Evolutionary conservation across 1,140 invertebrate genomes (phyloP), one percentile per base, ranked within the genome.

Genomic region (Musca vetustissima): DNA sequence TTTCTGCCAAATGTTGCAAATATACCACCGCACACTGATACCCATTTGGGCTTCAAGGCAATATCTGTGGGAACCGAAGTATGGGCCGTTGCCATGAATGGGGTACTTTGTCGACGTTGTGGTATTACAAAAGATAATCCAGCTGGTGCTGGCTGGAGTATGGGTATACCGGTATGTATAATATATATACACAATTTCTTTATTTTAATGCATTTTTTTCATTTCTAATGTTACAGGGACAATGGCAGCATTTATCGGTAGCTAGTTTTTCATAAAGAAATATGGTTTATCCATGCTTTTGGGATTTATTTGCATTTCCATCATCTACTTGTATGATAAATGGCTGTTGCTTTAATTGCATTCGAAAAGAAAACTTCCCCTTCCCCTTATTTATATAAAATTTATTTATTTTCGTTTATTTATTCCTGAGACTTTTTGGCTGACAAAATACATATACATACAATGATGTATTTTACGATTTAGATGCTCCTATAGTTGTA

Each of bases 131-230:
- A 85, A 19, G 86, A 88, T 25, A 90, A 89, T 84, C 88, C 89
- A 8, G 86, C 85, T 32, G 93, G 93, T 49, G 89, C 88, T 47
- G 88, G 88, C 24, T 95, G 93, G 93, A 88, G 89, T 72, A 84
- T 86, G 21, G 89, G 89, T 4, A 88, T 92, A 72, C 86, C 89
- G 61, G 91, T 91, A 82, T 86, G 85, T 76, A 61, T 1, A 11
- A 47, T 49, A 9, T 4, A 61, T 1, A 8, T 24, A 61, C n/a
- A 25, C 28, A 7, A 8, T 28, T 28, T 22, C 36, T 0, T 19
- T 59, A 50, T 55, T 50, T 61, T 11, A 11, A 0, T 53, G 22
- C n/a, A 21, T 32, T 69, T n/a, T 59, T 68, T 64, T 6, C 2
- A 49, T 32, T 71, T 68, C 9, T 59, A n/a, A n/a, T 1, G 8